phyloP scores from a whole-genome alignment of 2,888 invertebrate species.

The Vandiemenella viatica region DNA sequence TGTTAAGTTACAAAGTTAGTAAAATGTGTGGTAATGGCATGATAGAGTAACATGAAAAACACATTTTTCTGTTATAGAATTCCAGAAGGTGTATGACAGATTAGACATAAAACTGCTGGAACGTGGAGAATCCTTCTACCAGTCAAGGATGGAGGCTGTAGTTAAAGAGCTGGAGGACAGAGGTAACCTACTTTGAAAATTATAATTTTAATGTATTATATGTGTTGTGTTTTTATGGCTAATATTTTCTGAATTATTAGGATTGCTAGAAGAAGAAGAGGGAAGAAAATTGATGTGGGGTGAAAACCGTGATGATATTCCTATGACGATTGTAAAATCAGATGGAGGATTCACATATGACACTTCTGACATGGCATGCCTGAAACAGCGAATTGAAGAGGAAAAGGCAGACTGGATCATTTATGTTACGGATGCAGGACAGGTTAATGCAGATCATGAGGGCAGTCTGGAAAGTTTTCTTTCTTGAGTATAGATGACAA shows the following conservation, averaged over 20 bases:
- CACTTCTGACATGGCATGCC: constrained; percentile 90
- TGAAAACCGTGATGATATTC: constrained; percentile 50
- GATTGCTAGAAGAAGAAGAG: constrained; percentile 59
- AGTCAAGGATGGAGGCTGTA: constrained; percentile 69
- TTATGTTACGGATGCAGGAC: constrained; percentile 90
- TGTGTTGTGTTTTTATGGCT: background rate
- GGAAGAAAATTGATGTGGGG: constrained; percentile 73
- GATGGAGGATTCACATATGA: constrained; percentile 96
- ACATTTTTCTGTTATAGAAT: constrained; percentile 58
- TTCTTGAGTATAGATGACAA: no score
- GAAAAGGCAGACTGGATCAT: constrained; percentile 81
- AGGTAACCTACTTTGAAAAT: constrained; percentile 26
- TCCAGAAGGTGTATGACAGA: constrained; percentile 76
- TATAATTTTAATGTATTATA: background rate
- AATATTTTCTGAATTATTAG: constrained; percentile 19
- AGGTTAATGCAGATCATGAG: constrained; percentile 34
- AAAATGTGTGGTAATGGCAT: no score
- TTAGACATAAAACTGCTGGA: constrained; percentile 63
- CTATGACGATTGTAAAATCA: constrained; percentile 87
- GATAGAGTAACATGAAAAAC: no score
- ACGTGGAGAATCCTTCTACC: constrained; percentile 95
- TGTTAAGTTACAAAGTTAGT: no score
- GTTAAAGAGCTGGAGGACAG: constrained; percentile 56
- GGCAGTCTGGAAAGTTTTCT: no score
- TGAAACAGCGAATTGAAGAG: constrained; percentile 67